Base-by-base conservation (phyloP, 2,888 invertebrate genomes). In the Noctua comes region DNA sequence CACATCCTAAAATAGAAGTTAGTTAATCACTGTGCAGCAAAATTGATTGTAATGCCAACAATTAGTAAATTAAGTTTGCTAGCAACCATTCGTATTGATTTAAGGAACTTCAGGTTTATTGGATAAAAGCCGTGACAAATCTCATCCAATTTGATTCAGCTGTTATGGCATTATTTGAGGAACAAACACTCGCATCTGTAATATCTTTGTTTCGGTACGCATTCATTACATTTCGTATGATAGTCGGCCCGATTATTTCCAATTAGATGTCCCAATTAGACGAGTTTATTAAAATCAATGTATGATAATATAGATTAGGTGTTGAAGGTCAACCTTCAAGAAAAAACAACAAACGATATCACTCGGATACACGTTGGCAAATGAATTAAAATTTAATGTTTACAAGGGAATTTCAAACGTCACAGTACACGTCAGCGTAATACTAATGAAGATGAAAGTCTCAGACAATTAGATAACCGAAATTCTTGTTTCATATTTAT, bases 371-470 rank as follows among this genome's bases (percentile, higher is more conserved):
- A 77, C 40, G n/a, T 69, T 59, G 54, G 66, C 46, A 73, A 78
- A 80, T 62, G 64, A 75, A 71, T 48, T 31, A 57, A 76, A 24
- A 40, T 82, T 76, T 68, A 82, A 70, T 89, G 85, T 87, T 88
- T 86, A 89, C 86, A 86, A 73, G 76, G 77, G 77, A 86, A 82
- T 86, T 74, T 79, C 8, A 66, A 66, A 43, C 43, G 66, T 82
- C 77, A 86, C 80, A 65, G 75, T 86, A 82, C 84, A 85, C 80
- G 79, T 83, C 82, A 84, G 72, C 77, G 82, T 70, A 85, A 86
- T 74, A 80, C 73, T 74, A 87, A 73, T 71, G 86, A 89, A 88
- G 86, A 89, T 86, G 87, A 90, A 91, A 89, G 90, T 87, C 83
- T 71, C 62, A 83, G 59, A 86, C 79, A 88, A 88, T 88, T 85